phyloP scores from a whole-genome alignment of 2,888 invertebrate genomes.

The Leptopilina myrica region DNA sequence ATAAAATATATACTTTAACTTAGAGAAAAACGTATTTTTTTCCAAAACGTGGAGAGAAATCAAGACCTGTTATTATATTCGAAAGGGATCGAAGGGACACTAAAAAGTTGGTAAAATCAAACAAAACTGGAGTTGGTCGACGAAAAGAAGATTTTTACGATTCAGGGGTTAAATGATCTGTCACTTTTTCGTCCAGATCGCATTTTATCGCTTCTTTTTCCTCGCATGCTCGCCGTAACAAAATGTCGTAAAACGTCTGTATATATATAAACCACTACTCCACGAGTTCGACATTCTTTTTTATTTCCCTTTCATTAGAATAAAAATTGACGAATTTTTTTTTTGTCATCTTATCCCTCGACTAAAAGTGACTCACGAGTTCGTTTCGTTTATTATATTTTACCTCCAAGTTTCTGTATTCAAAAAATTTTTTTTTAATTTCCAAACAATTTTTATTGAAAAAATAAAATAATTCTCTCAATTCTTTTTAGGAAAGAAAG shows the following conservation, averaged over 20 bases:
- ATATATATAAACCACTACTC: background rate
- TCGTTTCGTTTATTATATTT: no score
- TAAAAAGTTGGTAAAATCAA: conserved; percentile 32
- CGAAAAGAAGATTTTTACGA: conserved; percentile 63
- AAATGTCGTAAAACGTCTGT: conserved; percentile 25
- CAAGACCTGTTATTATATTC: background rate
- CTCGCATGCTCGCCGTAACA: conserved; percentile 29
- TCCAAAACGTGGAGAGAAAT: background rate
- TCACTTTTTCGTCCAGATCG: conserved; percentile 62
- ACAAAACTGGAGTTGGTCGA: conserved; percentile 29
- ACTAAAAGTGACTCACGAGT: no score
- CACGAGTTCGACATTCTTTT: conserved; percentile 3
- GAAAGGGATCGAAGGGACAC: conserved; percentile 3
- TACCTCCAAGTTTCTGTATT: no score
- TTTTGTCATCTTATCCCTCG: no score
- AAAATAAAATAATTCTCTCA: no score
- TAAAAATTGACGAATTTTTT: conserved; percentile 35
- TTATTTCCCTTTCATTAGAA: conserved; percentile 32
- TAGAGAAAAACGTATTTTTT: background rate
- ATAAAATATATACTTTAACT: no score
- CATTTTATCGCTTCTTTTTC: conserved; percentile 47
- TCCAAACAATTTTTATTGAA: no score
- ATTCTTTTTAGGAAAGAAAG: no score
- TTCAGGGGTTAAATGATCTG: conserved; percentile 70
- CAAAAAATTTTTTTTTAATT: no score